These are phyloP conservation scores for Drosophila virilis DNA, from an alignment of 1,140 invertebrate species.

Conservation along the genomic window DNA sequence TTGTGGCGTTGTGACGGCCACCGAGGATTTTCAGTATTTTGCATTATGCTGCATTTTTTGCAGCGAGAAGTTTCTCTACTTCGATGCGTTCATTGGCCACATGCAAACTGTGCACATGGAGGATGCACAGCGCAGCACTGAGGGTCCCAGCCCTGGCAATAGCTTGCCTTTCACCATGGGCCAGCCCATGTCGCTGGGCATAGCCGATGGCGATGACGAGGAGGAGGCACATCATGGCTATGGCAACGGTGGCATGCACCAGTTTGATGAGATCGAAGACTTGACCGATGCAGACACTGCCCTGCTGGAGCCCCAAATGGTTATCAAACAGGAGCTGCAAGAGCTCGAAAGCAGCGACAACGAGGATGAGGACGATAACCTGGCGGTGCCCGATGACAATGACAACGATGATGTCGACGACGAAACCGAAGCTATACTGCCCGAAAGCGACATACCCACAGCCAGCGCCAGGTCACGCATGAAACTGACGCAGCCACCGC, in stretches of 20 bases:
- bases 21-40: constrained; percentile 81
- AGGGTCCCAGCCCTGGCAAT: constrained; percentile 7
- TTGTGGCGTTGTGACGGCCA: constrained; percentile 79
- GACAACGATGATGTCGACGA: constrained; percentile 36
- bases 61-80: constrained; percentile 78
- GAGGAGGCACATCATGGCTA: constrained; percentile 12
- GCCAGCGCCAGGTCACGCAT: constrained; percentile 43
- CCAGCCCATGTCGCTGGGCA: constrained; percentile 50
- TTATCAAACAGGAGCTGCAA: constrained; percentile 76
- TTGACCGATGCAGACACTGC: constrained; percentile 73
- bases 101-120: constrained; percentile 76
- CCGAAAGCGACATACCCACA: constrained; percentile 49
- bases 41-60: constrained; percentile 71
- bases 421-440: constrained; percentile 60
- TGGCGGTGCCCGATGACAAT: constrained; percentile 23
- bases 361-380: constrained; percentile 15
- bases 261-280: constrained; percentile 73
- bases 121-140: constrained; percentile 33
- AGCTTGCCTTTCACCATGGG: constrained; percentile 27
- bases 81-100: constrained; percentile 80
- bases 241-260: constrained; percentile 38
- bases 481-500: constrained; percentile 37
- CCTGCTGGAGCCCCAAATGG: constrained; percentile 76
- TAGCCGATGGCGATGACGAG: constrained; percentile 20
- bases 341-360: constrained; percentile 62